Evolutionary conservation across 2,113 vertebrate genomes (phyloP).

Genomic region (Petromus typicus): DNA sequence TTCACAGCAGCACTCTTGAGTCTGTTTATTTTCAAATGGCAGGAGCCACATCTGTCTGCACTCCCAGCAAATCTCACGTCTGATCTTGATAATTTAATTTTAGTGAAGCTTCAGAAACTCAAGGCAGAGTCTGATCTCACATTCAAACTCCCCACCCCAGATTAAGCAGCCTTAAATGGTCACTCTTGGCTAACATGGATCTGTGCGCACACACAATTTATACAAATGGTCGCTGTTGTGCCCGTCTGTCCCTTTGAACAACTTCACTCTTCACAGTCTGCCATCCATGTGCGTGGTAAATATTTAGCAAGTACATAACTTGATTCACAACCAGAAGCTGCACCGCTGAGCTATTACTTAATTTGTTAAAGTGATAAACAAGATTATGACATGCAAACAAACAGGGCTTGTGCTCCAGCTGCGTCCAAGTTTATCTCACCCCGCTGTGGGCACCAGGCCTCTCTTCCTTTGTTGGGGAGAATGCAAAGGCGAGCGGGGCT

Average conservation of each 20-base stretch:
- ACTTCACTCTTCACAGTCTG: slow-evolving; percentile 54
- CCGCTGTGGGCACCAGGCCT: slow-evolving; percentile 60
- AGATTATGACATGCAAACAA: slow-evolving; percentile 71
- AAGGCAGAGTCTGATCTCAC: slow-evolving; percentile 63
- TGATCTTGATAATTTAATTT: slow-evolving; percentile 62
- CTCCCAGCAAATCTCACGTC: neutral
- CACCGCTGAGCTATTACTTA: slow-evolving; percentile 28
- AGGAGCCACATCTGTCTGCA: neutral
- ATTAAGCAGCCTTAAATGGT: slow-evolving; percentile 68
- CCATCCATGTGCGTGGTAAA: slow-evolving; percentile 63
- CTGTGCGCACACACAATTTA: neutral
- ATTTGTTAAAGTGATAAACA: slow-evolving; percentile 74
- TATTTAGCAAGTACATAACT: slow-evolving; percentile 58
- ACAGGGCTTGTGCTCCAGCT: slow-evolving; percentile 63
- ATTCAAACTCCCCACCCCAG: slow-evolving; percentile 19
- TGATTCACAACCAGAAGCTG: slow-evolving; percentile 31
- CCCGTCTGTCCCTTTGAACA: neutral
- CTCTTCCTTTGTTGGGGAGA: slow-evolving; percentile 50
- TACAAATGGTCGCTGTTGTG: neutral
- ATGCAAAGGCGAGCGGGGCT: neutral
- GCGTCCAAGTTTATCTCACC: slow-evolving; percentile 62
- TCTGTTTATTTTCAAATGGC: slow-evolving; percentile 80
- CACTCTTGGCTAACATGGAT: neutral
- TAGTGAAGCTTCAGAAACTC: slow-evolving; percentile 65
- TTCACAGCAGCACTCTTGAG: neutral